Percentiles rank a stretch among this genome's conserved stretches.
These are phyloP conservation scores for Panulirus ornatus DNA, from an alignment of 1,140 invertebrate species.

Conservation along the genomic window DNA sequence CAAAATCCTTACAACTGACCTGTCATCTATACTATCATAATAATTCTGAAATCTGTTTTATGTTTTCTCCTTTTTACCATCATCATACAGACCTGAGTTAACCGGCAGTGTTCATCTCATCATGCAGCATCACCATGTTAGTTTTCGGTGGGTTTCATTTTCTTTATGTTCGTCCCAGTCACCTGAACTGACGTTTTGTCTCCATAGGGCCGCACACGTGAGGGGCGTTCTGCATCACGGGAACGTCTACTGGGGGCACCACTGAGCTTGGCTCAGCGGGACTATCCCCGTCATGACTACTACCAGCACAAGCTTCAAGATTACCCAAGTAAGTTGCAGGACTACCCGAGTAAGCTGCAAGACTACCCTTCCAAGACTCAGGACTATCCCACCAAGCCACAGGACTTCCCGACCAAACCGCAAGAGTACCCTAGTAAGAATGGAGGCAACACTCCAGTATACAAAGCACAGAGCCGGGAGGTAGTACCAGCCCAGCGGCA, in stretches of 20 bases:
- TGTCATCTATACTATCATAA: too few relatives aligned
- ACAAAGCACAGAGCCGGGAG: constrained; percentile 75
- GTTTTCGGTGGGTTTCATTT: neutral
- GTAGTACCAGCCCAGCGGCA: constrained; percentile 71
- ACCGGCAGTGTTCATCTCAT: too few relatives aligned
- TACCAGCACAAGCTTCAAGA: constrained; percentile 71
- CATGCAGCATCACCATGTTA: too few relatives aligned
- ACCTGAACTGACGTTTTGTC: neutral
- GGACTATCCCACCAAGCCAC: constrained; percentile 70
- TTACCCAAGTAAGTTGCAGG: constrained; percentile 67
- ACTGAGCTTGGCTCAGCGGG: constrained; percentile 57
- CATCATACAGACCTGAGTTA: too few relatives aligned
- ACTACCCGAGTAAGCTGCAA: constrained; percentile 67
- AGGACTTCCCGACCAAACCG: constrained; percentile 71
- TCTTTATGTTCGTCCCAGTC: neutral
- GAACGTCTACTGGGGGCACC: constrained; percentile 49
- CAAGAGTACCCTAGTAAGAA: constrained; percentile 71
- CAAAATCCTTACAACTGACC: too few relatives aligned
- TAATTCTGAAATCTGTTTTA: too few relatives aligned
- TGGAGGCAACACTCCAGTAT: constrained; percentile 59
- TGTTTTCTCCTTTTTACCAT: too few relatives aligned
- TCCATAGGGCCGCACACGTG: constrained; percentile 50
- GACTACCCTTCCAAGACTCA: constrained; percentile 67
- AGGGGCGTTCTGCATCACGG: constrained; percentile 52
- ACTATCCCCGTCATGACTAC: constrained; percentile 73